phyloP scores from a whole-genome alignment of 2,797 vertebrate species.

The Pangasius krempfi region DNA sequence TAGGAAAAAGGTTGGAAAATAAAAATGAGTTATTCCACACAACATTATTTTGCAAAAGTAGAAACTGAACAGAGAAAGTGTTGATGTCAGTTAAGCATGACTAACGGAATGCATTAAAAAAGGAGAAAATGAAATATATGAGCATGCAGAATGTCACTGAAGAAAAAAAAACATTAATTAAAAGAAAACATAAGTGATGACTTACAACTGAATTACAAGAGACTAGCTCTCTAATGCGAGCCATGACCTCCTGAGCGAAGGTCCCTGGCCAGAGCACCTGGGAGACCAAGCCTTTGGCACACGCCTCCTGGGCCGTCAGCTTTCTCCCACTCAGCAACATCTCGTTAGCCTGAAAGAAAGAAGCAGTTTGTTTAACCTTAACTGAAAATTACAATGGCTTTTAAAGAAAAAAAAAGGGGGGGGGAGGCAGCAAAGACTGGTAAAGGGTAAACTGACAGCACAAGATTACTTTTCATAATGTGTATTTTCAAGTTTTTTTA shows the following conservation, averaged over 20 bases:
- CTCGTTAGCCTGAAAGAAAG: constrained; percentile 86
- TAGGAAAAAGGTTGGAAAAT: neutral
- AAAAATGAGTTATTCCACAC: neutral
- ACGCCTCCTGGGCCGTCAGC: constrained; percentile 94
- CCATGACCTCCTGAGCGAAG: constrained; percentile 96
- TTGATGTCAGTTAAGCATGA: constrained; percentile 24
- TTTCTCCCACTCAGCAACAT: constrained; percentile 94
- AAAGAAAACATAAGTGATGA: constrained; percentile 58
- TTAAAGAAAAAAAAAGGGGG: neutral
- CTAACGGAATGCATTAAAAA: constrained; percentile 36
- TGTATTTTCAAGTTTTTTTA: neutral
- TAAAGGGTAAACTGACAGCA: neutral
- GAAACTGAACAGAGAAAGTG: neutral
- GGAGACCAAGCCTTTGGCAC: constrained; percentile 92
- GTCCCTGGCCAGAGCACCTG: constrained; percentile 97
- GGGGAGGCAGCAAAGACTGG: neutral
- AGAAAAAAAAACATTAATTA: constrained; percentile 3
- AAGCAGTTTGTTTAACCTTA: neutral
- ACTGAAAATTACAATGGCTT: neutral
- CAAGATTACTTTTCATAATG: neutral
- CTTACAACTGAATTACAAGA: constrained; percentile 88
- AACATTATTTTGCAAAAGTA: neutral
- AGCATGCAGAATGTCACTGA: constrained; percentile 8
- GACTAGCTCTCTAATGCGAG: constrained; percentile 93
- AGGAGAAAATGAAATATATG: constrained; percentile 8